Evolutionary conservation across 2,113 vertebrate genomes (phyloP).

Genomic region (Tor tambroides): DNA sequence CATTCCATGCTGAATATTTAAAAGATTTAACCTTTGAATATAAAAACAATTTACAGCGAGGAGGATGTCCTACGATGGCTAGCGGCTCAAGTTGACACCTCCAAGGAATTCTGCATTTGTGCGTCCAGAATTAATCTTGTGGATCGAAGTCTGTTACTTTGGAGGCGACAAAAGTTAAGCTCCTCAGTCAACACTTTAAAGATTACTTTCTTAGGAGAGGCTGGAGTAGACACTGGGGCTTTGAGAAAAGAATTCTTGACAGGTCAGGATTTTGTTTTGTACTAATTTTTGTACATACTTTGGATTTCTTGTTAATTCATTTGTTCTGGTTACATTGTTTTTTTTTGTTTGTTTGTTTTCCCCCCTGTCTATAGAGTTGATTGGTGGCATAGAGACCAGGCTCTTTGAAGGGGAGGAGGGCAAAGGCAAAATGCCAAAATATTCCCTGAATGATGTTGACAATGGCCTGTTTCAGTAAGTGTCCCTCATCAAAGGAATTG

Average conservation of each 20-base stretch:
- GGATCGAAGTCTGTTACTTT: not conserved
- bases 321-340: not conserved
- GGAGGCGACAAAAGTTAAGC: constrained; percentile 5
- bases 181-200: constrained; percentile 6
- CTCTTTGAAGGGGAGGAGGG: constrained; percentile 7
- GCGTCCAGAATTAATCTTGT: not conserved
- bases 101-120: not conserved
- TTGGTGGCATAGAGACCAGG: not conserved
- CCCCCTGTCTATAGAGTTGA: not conserved
- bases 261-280: not conserved
- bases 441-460: not conserved
- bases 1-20: not conserved
- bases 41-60: not conserved
- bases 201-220: not conserved
- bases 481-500: not conserved
- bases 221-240: not conserved
- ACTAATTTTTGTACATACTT: no score
- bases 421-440: constrained; percentile 11
- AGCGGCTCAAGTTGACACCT: not conserved
- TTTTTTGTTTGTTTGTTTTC: not conserved
- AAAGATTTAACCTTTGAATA: not conserved
- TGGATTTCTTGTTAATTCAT: no score
- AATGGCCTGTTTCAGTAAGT: constrained; percentile 9
- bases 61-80: not conserved
- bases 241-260: not conserved